Conservation (phyloP, 2,113 vertebrate genomes). For the Coptodon bakossiorum region DNA sequence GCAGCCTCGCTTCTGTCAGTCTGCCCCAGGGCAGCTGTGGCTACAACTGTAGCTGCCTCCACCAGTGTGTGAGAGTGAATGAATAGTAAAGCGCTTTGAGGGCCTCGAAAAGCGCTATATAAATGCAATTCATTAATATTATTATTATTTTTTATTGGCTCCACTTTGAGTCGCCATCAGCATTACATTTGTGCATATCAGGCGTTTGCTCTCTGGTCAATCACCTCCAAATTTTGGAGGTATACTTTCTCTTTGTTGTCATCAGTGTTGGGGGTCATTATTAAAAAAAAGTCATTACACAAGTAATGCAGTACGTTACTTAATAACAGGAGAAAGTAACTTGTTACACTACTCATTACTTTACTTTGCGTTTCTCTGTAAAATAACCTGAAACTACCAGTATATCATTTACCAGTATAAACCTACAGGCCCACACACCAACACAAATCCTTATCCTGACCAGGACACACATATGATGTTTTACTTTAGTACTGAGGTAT, state of each 20-base stretch:
- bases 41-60: accelerated
- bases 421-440: too few relatives aligned
- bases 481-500: too few relatives aligned
- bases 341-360: background rate
- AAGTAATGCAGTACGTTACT: background rate
- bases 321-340: background rate
- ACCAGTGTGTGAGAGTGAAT: background rate
- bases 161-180: background rate
- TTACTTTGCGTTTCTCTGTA: too few relatives aligned
- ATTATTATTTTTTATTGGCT: background rate
- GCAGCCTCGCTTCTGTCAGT: background rate
- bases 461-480: too few relatives aligned
- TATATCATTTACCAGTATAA: background rate
- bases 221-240: background rate
- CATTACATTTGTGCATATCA: background rate
- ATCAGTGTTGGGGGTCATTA: background rate
- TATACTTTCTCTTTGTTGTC: background rate
- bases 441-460: too few relatives aligned
- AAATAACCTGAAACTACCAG: background rate
- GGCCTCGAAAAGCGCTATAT: accelerated
- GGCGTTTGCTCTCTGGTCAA: background rate
- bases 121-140: background rate
- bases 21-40: background rate
- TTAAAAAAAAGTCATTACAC: background rate
- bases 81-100: accelerated